These are phyloP conservation scores for Diplodus puntazzo DNA, from an alignment of 2,797 vertebrate species.

Conservation along the genomic window DNA sequence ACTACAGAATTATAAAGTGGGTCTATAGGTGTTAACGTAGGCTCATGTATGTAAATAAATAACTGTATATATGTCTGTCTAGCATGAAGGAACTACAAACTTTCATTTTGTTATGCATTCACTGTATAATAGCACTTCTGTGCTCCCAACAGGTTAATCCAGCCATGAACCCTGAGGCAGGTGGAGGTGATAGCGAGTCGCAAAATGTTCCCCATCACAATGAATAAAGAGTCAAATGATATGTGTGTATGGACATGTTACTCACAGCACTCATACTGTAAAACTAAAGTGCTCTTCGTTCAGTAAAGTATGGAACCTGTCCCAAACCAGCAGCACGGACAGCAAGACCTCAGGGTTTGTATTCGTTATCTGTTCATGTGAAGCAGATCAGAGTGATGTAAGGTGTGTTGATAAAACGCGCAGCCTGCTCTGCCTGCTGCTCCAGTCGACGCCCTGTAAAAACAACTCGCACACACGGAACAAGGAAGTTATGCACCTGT, in stretches of 20 bases:
- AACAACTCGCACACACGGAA: conserved; percentile 49
- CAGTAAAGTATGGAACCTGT: background rate
- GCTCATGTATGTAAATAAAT: too few relatives aligned
- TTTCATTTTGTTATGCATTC: too few relatives aligned
- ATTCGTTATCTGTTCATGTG: too few relatives aligned
- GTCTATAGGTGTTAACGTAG: too few relatives aligned
- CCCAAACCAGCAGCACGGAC: background rate
- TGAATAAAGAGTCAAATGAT: background rate
- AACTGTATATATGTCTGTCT: too few relatives aligned
- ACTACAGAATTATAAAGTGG: too few relatives aligned
- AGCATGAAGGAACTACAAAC: too few relatives aligned
- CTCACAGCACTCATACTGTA: background rate
- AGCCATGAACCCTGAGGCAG: background rate
- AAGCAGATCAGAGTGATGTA: too few relatives aligned
- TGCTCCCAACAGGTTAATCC: too few relatives aligned
- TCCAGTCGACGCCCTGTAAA: conserved; percentile 30
- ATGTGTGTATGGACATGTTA: background rate
- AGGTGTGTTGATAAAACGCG: background rate
- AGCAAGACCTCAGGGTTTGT: background rate
- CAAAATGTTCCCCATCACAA: background rate
- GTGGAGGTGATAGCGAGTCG: too few relatives aligned
- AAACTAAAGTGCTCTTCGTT: background rate
- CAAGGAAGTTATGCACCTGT: conserved; percentile 70
- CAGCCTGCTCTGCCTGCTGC: background rate
- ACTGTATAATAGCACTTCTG: too few relatives aligned